phyloP scores from a whole-genome alignment of 2,113 vertebrate species.

The Riparia riparia region DNA sequence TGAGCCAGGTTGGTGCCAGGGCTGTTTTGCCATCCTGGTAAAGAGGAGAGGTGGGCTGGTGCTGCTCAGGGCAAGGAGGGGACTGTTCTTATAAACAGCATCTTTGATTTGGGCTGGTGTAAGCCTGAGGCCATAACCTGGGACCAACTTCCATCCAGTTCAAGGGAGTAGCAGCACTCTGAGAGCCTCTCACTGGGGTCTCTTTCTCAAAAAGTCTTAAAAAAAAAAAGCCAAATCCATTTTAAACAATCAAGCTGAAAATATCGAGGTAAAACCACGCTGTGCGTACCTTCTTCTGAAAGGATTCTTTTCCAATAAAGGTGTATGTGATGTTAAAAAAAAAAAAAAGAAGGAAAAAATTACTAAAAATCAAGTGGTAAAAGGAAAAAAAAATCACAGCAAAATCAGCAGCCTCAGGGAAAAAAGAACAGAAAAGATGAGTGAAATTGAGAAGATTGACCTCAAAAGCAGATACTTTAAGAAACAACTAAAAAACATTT shows the following conservation, averaged over 20 bases:
- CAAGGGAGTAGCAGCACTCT: not conserved
- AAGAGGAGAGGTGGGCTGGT: not conserved
- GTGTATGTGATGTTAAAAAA: not conserved
- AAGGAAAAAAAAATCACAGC: not conserved
- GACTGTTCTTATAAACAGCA: not conserved
- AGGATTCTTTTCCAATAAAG: not conserved
- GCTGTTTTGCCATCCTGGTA: not conserved
- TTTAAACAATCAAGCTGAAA: not conserved
- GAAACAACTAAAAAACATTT: not conserved
- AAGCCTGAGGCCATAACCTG: not conserved
- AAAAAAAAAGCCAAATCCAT: not conserved
- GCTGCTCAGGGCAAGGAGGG: not conserved
- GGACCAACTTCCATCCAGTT: not conserved
- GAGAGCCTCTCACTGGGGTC: not conserved
- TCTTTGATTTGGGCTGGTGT: not conserved
- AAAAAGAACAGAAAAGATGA: too few relatives aligned
- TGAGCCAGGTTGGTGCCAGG: not conserved
- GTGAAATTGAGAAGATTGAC: not conserved
- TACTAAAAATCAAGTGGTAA: not conserved
- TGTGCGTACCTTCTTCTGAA: not conserved
- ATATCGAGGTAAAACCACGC: too few relatives aligned
- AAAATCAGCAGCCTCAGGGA: not conserved
- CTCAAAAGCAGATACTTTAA: not conserved
- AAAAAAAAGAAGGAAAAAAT: not conserved
- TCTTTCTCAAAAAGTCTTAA: not conserved